phyloP scores from a whole-genome alignment of 1,140 invertebrate species.

The Plectrocnemia conspersa region DNA sequence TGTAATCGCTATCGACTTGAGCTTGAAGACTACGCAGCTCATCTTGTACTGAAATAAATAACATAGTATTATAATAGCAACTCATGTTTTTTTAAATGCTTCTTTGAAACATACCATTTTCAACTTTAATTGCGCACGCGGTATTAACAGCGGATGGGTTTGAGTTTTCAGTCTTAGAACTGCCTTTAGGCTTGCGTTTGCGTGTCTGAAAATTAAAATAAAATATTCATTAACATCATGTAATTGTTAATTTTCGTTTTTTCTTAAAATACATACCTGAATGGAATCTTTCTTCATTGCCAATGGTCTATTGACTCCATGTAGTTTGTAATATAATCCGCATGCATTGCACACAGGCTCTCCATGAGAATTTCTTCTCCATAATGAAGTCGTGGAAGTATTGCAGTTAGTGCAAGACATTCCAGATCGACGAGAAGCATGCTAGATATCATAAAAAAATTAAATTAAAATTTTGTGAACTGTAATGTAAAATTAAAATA shows the following conservation, averaged over 20 bases:
- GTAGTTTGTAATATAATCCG: constrained; percentile 89
- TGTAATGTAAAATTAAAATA: neutral
- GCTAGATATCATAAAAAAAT: too few species aligned
- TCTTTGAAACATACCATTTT: constrained; percentile 39
- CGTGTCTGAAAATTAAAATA: constrained; percentile 64
- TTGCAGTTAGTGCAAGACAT: constrained; percentile 87
- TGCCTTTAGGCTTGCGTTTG: constrained; percentile 83
- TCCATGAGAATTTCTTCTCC: constrained; percentile 80
- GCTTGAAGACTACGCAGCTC: constrained; percentile 24
- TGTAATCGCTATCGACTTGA: constrained; percentile 7
- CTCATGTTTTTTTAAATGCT: constrained; percentile 38
- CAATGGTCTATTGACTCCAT: constrained; percentile 78
- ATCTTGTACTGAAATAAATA: constrained; percentile 19
- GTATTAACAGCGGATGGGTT: constrained; percentile 15
- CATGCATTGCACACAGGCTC: constrained; percentile 94
- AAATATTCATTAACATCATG: neutral
- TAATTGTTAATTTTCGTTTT: neutral
- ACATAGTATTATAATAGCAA: constrained; percentile 1
- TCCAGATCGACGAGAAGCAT: constrained; percentile 71
- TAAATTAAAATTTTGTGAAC: neutral
- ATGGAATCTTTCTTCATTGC: constrained; percentile 97
- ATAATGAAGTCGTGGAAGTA: constrained; percentile 81
- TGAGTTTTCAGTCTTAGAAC: constrained; percentile 44
- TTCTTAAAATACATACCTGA: constrained; percentile 51
- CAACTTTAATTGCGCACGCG: constrained; percentile 15